Evolutionary conservation across 1,140 invertebrate genomes (phyloP), one percentile per base, ranked within the genome.

Genomic region (Oppia nitens): DNA sequence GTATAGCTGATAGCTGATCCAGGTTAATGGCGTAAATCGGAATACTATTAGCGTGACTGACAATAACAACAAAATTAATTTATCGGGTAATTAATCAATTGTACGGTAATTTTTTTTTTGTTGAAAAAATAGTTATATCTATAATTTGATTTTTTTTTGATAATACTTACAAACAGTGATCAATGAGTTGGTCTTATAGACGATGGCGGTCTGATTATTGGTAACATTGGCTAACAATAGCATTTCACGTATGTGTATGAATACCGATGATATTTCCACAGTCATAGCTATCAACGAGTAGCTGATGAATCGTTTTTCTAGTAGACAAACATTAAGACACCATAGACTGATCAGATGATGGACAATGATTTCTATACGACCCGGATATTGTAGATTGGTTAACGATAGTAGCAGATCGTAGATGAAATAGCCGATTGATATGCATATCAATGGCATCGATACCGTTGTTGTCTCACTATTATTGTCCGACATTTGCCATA

Each of bases 361-460:
- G 20, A 50, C 9, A 27, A 57, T 57, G 45, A 57, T 57, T 23
- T 57, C 56, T 2, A 49, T 52, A 1, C 56, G 40, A 9, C 47
- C 56, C 17, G 56, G 56, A 45, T 57, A 57, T 25, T 20, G 26
- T 25, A 14, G 11, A n/a, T 48, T 12, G 11, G 56, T 48, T 23
- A 49, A 17, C 11, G 56, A 57, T 25, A 57, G 25, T 6, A 57
- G 9, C 17, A 47, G 23, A 24, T 57, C 56, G 25, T 57, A 57
- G 2, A 57, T 52, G 25, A 57, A 57, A 27, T 57, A 57, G 40
- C 56, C 56, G 25, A 49, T 49, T 21, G 56, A 57, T 14, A 57
- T 20, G 25, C 56, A 57, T 11, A 57, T n/a, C 3, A 48, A 52
- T 11, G 17, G n/a, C n/a, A n/a, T n/a, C n/a, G n/a, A n/a, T n/a